A percentile compares a stretch with the other conserved stretches of the same genome.
These are phyloP conservation scores for Mystacornis crossleyi DNA, from an alignment of 2,113 vertebrate genomes.

Conservation along the genomic window DNA sequence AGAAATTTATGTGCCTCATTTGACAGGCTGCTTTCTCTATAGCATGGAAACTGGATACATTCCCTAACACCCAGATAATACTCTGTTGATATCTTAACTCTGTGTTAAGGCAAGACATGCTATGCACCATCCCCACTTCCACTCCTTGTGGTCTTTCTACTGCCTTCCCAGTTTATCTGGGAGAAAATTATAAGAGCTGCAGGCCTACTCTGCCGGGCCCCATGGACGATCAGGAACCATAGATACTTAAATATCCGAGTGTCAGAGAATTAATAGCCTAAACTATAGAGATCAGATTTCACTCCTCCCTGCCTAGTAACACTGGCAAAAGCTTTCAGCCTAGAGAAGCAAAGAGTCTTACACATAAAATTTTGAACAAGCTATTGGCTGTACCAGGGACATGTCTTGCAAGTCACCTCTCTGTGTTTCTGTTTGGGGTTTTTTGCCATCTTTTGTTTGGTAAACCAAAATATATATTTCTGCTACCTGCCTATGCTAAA, in stretches of 20 bases:
- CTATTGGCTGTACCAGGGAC: background rate
- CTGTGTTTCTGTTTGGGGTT: background rate
- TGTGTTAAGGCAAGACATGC: fast-evolving
- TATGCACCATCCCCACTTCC: background rate
- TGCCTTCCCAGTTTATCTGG: background rate
- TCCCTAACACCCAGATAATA: background rate
- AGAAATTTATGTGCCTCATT: slow-evolving; percentile 24
- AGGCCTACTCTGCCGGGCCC: background rate
- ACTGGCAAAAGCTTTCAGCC: background rate
- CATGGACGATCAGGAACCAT: background rate
- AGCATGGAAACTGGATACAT: background rate
- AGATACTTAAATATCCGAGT: background rate
- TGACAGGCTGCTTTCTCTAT: background rate
- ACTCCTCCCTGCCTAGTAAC: background rate
- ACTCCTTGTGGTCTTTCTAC: background rate
- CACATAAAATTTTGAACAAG: background rate
- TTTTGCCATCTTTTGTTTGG: background rate
- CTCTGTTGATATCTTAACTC: background rate
- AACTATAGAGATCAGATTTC: background rate
- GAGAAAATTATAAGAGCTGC: background rate
- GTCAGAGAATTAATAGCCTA: background rate
- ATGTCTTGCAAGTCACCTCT: background rate
- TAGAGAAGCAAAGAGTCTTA: background rate
- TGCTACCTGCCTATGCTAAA: background rate
- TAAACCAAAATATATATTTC: background rate